Base-by-base conservation (phyloP, 2,113 vertebrate species). In the Stigmatopora argus region DNA sequence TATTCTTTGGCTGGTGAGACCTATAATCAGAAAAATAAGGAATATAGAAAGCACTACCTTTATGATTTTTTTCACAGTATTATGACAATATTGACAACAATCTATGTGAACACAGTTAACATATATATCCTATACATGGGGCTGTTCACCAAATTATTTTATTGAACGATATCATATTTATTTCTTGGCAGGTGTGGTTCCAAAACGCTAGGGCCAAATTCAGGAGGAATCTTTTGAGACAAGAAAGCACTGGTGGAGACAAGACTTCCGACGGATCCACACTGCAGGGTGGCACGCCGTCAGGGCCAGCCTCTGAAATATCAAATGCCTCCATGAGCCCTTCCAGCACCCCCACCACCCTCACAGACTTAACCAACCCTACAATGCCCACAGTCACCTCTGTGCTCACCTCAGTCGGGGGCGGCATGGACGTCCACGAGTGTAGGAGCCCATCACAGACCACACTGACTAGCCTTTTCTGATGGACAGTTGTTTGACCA, bases 161-260 rank as follows among this genome's bases (percentile, higher is more conserved):
- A 61, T 45, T 23, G 44, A 45, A 61, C 41, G 38, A 60, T 44
- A 6, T 14, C 5, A 6, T 7, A 5, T 11, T 38, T n/a, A 31
- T 31, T 31, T 31, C 26, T 61, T 7, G 7, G 34, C 71, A 99
- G 97, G 97, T 99, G 72, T 99, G 97, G 96, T 99, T 99, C 87
- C 97, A 99, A 87, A 99, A 99, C 1, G 97, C 97, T 68, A 88
- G 97, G 77, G 97, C 96, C 86, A 99, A 99, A 89, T 99, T 99
- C 90, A 89, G 96, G 88, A 91, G 97, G 90, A 99, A 98, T 91
- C 93, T 99, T 73, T 89, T 99, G 81, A 93, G 97, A 31, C 97
- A 99, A 88, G 97, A 99, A 88, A 98, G 93, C 90, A 94, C 92
- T 0, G 94, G 95, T 1, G 94, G 93, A 87, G 97, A 99, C 92